A percentile compares a stretch with the other conserved stretches of the same genome.
phyloP scores from a whole-genome alignment of 2,888 invertebrate species.

The Hyles lineata region DNA sequence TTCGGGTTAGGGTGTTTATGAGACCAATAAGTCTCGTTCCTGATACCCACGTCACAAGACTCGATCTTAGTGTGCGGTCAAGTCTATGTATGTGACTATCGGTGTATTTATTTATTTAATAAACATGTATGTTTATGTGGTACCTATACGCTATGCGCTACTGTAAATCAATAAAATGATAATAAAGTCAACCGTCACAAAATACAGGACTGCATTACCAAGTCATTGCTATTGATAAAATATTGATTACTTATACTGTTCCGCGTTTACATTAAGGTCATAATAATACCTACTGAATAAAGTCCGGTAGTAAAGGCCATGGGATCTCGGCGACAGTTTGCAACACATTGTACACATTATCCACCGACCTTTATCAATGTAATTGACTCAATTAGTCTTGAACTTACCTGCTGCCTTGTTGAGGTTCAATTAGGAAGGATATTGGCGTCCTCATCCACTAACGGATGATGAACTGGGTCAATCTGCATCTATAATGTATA shows the following conservation, averaged over 20 bases:
- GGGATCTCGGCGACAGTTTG: conserved; percentile 4
- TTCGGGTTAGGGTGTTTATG: too few relatives aligned
- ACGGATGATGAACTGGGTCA: neutral
- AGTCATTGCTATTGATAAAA: neutral
- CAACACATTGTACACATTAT: conserved; percentile 16
- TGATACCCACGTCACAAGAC: too few relatives aligned
- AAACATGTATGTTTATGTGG: too few relatives aligned
- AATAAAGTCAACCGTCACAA: too few relatives aligned
- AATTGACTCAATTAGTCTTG: conserved; percentile 22
- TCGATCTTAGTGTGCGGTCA: too few relatives aligned
- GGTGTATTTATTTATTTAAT: too few relatives aligned
- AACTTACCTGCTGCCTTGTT: conserved; percentile 21
- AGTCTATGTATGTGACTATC: too few relatives aligned
- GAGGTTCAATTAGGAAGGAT: conserved; percentile 20
- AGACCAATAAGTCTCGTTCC: too few relatives aligned
- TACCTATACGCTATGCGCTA: too few relatives aligned
- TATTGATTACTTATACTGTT: neutral
- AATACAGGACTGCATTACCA: neutral
- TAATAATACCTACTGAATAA: neutral
- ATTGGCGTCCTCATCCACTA: neutral
- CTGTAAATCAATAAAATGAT: too few relatives aligned
- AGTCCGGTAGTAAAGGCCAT: conserved; percentile 10
- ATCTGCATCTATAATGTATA: neutral
- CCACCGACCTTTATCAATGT: conserved; percentile 23
- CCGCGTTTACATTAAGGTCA: neutral